Conservation (phyloP, 2,113 vertebrate genomes). For the Hyperoodon ampullatus region DNA sequence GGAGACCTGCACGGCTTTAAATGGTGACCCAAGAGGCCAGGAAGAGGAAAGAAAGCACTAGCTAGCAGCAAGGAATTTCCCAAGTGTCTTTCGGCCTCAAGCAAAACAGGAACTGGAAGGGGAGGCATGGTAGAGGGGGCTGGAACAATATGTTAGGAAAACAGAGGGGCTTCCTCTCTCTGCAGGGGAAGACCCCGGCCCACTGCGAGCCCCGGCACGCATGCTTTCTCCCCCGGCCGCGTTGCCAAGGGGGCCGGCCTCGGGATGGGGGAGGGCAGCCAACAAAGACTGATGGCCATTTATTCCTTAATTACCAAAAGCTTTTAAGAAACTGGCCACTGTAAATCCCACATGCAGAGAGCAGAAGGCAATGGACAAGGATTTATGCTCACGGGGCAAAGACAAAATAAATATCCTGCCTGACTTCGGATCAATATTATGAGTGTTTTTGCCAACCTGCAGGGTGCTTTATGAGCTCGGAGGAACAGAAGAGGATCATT, state of each 20-base stretch:
- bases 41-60: constrained; percentile 85
- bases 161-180: constrained; percentile 87
- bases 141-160: constrained; percentile 89
- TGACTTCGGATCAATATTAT: constrained; percentile 87
- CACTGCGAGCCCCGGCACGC: constrained; percentile 88
- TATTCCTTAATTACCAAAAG: constrained; percentile 85
- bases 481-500: constrained; percentile 82
- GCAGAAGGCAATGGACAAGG: constrained; percentile 56
- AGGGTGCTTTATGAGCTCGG: constrained; percentile 87
- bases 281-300: constrained; percentile 84
- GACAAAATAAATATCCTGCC: constrained; percentile 86
- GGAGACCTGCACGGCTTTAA: constrained; percentile 55
- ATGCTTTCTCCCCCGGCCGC: constrained; percentile 91
- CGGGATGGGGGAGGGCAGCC: constrained; percentile 81
- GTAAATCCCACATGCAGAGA: constrained; percentile 79
- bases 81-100: constrained; percentile 88
- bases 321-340: constrained; percentile 83
- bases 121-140: constrained; percentile 89
- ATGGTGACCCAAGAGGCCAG: constrained; percentile 67
- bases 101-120: constrained; percentile 90
- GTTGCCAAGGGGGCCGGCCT: constrained; percentile 91
- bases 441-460: constrained; percentile 87
- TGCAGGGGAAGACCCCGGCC: constrained; percentile 86
- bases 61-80: constrained; percentile 98
- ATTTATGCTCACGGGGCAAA: constrained; percentile 83